Conservation (phyloP, 2,888 invertebrate species). For the Helobdella robusta region DNA sequence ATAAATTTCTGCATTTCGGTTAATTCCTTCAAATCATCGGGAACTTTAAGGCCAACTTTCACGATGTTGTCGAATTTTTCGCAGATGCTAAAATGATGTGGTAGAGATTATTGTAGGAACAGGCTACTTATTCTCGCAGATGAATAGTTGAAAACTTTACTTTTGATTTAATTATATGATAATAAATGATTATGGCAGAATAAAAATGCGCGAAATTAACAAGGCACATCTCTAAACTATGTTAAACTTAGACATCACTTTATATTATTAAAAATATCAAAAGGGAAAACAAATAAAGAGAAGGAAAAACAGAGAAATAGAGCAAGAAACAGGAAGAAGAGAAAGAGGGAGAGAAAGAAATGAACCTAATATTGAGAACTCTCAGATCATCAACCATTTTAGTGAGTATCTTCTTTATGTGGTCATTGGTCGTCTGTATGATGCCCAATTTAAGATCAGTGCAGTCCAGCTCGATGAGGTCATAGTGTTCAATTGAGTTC, state of each 20-base stretch:
- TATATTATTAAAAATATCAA: neutral
- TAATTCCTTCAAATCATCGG: constrained; percentile 69
- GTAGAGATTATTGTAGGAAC: neutral
- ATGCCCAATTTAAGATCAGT: constrained; percentile 49
- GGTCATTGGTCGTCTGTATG: constrained; percentile 44
- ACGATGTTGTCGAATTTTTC: constrained; percentile 64
- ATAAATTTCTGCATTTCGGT: constrained; percentile 72
- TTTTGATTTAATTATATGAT: too few species aligned
- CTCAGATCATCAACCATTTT: constrained; percentile 47
- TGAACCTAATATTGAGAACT: constrained; percentile 44
- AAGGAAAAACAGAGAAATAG: too few species aligned
- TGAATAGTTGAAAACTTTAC: neutral
- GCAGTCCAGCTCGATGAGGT: constrained; percentile 49
- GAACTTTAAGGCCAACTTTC: constrained; percentile 61
- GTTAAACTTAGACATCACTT: neutral
- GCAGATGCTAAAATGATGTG: constrained; percentile 45
- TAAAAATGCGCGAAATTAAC: too few species aligned
- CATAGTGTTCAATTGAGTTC: constrained; percentile 48
- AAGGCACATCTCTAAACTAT: neutral
- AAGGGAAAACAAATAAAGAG: neutral
- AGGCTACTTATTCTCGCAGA: neutral
- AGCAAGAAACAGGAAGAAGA: too few species aligned
- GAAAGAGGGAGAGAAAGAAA: too few species aligned
- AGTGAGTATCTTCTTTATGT: constrained; percentile 45
- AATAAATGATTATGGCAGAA: too few species aligned